Percentiles rank a stretch among this genome's conserved stretches.
Evolutionary conservation across 1,140 invertebrate species (phyloP).

Genomic region (Medauroidea extradentata): DNA sequence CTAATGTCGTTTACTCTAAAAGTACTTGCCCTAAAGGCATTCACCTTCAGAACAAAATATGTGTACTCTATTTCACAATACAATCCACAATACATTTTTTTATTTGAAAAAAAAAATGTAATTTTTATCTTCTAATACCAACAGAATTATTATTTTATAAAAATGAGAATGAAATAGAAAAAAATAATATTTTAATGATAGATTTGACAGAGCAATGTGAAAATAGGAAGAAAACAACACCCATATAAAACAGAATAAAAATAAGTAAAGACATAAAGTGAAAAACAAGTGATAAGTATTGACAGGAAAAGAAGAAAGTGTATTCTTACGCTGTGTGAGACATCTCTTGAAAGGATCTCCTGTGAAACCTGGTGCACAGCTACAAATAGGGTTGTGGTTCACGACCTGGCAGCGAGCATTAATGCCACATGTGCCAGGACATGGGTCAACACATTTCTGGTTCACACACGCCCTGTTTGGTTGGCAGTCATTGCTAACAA

Average conservation of each 20-base stretch:
- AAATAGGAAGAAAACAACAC: background rate
- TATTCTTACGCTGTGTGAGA: constrained; percentile 52
- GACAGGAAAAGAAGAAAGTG: constrained; percentile 3
- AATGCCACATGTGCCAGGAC: constrained; percentile 48
- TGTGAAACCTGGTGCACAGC: constrained; percentile 61
- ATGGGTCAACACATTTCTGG: constrained; percentile 48
- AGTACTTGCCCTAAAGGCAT: too few relatives aligned
- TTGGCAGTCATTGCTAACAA: constrained; percentile 47
- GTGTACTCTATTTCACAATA: too few relatives aligned
- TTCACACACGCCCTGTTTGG: constrained; percentile 45
- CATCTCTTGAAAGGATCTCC: constrained; percentile 76
- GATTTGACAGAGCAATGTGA: too few relatives aligned
- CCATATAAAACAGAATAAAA: background rate
- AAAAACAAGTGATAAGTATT: background rate
- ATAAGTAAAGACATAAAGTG: background rate
- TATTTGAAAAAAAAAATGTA: too few relatives aligned
- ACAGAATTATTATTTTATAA: too few relatives aligned
- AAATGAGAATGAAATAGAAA: too few relatives aligned
- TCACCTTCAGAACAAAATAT: too few relatives aligned
- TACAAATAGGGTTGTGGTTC: constrained; percentile 53
- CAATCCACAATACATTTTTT: too few relatives aligned
- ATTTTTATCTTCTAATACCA: too few relatives aligned
- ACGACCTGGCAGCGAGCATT: constrained; percentile 55
- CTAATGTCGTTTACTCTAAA: too few relatives aligned
- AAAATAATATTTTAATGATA: too few relatives aligned